Percentiles rank a stretch among this genome's conserved stretches.
These are phyloP conservation scores for Neogobius melanostomus DNA, from an alignment of 2,113 vertebrate genomes.

Conservation along the genomic window DNA sequence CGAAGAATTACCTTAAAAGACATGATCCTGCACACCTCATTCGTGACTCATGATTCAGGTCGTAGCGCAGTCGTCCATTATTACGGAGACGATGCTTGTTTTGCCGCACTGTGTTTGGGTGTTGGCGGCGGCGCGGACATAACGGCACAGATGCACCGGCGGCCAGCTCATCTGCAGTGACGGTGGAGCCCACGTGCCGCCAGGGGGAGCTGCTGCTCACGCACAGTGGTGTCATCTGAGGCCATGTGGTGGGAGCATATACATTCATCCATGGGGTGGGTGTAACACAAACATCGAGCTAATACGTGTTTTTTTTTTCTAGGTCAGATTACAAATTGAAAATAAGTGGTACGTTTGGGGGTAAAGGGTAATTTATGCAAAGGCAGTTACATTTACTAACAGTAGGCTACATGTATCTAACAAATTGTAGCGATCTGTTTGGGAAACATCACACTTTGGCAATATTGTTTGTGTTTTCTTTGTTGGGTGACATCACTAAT, in stretches of 20 bases:
- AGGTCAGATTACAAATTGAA: too few species aligned
- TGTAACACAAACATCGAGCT: too few species aligned
- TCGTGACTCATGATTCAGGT: slow-evolving; percentile 65
- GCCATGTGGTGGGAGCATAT: background rate
- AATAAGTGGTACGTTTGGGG: too few species aligned
- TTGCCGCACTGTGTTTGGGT: slow-evolving; percentile 61
- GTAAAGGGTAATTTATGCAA: too few species aligned
- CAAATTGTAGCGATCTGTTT: too few species aligned
- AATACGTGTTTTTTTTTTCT: too few species aligned
- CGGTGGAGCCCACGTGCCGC: background rate
- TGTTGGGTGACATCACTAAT: too few species aligned
- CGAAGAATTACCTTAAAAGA: slow-evolving; percentile 78
- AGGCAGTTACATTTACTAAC: too few species aligned
- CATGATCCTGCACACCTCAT: slow-evolving; percentile 68
- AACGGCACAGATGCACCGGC: slow-evolving; percentile 33
- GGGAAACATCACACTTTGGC: too few species aligned
- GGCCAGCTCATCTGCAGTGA: slow-evolving; percentile 53
- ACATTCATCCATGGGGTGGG: background rate
- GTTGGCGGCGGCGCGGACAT: slow-evolving; percentile 52
- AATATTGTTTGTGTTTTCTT: too few species aligned
- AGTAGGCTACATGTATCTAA: too few species aligned
- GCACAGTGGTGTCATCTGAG: background rate
- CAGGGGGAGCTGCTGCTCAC: slow-evolving; percentile 39
- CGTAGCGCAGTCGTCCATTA: slow-evolving; percentile 49
- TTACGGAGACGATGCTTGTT: slow-evolving; percentile 25